Evolutionary conservation across 35 echinoderm and acorn worm species (phyloP).

Genomic region (Strongylocentrotus purpuratus): DNA sequence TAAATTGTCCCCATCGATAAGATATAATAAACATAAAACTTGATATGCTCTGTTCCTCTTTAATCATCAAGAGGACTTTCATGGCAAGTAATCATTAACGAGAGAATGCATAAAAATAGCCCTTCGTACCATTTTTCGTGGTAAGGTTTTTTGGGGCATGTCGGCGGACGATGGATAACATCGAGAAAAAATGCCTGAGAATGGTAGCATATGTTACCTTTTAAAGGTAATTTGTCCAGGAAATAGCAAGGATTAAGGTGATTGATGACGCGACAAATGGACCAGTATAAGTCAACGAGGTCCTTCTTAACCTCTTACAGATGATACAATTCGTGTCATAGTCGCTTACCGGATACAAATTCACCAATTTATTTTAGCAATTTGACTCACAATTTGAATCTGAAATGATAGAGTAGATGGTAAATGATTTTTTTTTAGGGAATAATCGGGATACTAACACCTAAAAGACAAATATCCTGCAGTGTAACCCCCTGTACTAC

Average conservation of each 20-base stretch:
- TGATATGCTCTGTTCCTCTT: neutral
- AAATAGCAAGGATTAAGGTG: neutral
- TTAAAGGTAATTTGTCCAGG: neutral
- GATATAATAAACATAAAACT: too few species aligned
- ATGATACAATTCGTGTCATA: too few species aligned
- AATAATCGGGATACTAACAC: too few species aligned
- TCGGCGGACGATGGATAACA: neutral
- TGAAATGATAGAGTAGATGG: too few species aligned
- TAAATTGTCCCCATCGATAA: too few species aligned
- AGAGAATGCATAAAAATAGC: neutral
- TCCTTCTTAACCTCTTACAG: neutral
- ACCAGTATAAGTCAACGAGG: neutral
- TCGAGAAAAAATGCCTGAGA: neutral
- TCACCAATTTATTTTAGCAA: too few species aligned
- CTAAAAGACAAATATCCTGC: too few species aligned
- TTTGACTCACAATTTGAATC: too few species aligned
- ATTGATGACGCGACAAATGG: neutral
- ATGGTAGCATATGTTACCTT: neutral
- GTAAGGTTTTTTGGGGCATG: neutral
- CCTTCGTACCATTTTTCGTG: neutral
- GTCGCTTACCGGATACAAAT: too few species aligned
- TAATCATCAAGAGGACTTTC: neutral
- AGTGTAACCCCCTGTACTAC: too few species aligned
- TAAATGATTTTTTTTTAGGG: too few species aligned
- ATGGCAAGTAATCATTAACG: neutral